Evolutionary conservation across 2,797 vertebrate species (phyloP).

Genomic region (Echeneis naucrates): DNA sequence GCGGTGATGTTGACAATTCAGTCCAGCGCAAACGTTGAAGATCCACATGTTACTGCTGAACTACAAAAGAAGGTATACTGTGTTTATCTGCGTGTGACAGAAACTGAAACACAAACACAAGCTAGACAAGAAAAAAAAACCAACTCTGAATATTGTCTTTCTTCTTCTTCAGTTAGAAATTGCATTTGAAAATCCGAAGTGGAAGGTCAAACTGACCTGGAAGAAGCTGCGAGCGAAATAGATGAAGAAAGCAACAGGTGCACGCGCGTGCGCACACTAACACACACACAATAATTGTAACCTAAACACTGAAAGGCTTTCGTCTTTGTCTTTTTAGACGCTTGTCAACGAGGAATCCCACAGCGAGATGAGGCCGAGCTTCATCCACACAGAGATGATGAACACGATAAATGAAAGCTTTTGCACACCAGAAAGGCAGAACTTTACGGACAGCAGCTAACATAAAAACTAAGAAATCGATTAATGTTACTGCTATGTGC

Average conservation of each 20-base stretch:
- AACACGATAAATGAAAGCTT: too few species aligned
- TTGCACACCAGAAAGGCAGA: background rate
- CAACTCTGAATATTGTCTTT: background rate
- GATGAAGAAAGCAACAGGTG: background rate
- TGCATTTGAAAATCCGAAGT: background rate
- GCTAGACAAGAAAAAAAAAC: background rate
- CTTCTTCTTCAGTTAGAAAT: slow-evolving; percentile 3
- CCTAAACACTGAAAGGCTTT: background rate
- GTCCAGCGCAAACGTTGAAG: slow-evolving; percentile 16
- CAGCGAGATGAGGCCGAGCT: background rate
- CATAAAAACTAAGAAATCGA: too few species aligned
- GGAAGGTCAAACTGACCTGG: slow-evolving; percentile 37
- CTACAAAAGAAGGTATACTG: slow-evolving; percentile 27
- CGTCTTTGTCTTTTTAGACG: background rate
- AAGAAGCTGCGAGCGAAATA: background rate
- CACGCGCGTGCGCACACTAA: background rate
- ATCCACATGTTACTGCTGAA: background rate
- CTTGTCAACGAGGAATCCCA: background rate
- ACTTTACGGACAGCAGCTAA: background rate
- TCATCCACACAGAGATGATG: background rate
- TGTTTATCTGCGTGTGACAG: background rate
- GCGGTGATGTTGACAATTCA: slow-evolving; percentile 26
- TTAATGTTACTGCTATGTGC: too few species aligned
- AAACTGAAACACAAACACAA: too few species aligned
- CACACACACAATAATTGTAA: background rate